Evolutionary conservation across 1,140 invertebrate species (phyloP), one percentile per base, ranked within the genome.

Genomic region (Vollenhovia emeryi): DNA sequence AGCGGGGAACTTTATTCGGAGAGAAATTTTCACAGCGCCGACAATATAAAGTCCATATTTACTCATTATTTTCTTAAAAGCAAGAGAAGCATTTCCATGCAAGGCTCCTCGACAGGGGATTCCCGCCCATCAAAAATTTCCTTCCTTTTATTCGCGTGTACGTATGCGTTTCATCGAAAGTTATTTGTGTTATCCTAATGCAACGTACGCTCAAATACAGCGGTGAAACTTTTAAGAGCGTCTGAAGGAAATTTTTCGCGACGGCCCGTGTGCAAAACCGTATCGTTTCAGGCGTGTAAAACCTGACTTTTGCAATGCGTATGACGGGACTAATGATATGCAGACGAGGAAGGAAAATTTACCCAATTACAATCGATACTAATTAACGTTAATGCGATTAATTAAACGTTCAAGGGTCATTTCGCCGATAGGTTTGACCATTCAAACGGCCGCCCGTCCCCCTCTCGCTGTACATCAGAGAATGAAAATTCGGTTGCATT

Each of bases 51-150:
- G 50, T 57, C 50, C 33, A 74, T 57, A 74, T 74, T 74, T 52
- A 74, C 48, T 57, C 33, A 74, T 74, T 74, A 74, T 55, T 74
- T 57, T 74, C 30, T 74, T 74, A 74, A 57, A 74, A 57, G 71
- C 71, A 55, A 18, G 50, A 74, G 71, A 57, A 74, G 50, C 50
- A 74, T 78, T 78, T 78, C 40, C 59, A 59, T 62, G 57, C 71
- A 74, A 74, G 71, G 24, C 50, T 74, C 3, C 40, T 52, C 40
- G 21, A 62, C 11, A 21, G 40, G 8, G 18, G 50, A 36, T 48
- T 87, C 78, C 33, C 24, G 15, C 11, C 27, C 66, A 40, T 66
- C 15, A 59, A 85, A 80, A 85, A 69, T 86, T 85, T 75, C 78
- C 55, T 66, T n/a, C 9, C 2, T 40, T 13, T 74, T 52, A 74